phyloP scores from a whole-genome alignment of 2,113 vertebrate genomes.

The Lontra canadensis region DNA sequence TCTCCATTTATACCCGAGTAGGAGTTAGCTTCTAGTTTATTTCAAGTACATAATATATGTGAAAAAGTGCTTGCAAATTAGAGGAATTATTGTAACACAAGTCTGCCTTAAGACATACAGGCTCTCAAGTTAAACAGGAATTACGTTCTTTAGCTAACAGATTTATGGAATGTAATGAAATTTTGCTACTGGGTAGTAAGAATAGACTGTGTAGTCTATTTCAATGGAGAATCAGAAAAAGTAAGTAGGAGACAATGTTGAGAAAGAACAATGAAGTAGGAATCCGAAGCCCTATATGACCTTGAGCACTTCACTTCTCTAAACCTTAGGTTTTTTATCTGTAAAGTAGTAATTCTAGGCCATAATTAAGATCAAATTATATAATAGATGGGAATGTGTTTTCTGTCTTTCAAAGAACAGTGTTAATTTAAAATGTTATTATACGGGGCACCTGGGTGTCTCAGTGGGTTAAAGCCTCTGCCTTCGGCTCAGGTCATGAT shows the following conservation, averaged over 20 bases:
- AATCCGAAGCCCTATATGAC: slow-evolving; percentile 9
- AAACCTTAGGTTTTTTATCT: slow-evolving; percentile 52
- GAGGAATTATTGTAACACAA: slow-evolving; percentile 75
- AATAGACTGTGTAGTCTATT: slow-evolving; percentile 70
- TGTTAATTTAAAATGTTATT: slow-evolving; percentile 51
- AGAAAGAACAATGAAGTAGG: slow-evolving; percentile 49
- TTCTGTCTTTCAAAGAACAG: slow-evolving; percentile 46
- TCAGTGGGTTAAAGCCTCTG: too few species aligned
- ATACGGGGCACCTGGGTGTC: neutral
- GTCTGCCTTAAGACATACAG: slow-evolving; percentile 78
- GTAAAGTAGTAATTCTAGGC: slow-evolving; percentile 48
- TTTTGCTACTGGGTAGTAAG: slow-evolving; percentile 72
- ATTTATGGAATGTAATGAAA: slow-evolving; percentile 80
- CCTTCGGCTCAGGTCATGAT: too few species aligned
- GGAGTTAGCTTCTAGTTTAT: slow-evolving; percentile 78
- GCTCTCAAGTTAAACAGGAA: slow-evolving; percentile 78
- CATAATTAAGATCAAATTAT: slow-evolving; percentile 52
- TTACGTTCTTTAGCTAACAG: slow-evolving; percentile 80
- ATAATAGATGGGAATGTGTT: neutral
- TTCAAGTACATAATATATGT: slow-evolving; percentile 80
- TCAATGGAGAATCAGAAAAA: slow-evolving; percentile 59
- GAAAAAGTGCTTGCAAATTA: slow-evolving; percentile 79
- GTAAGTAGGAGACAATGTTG: slow-evolving; percentile 35
- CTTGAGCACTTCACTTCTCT: slow-evolving; percentile 46
- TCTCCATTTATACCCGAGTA: slow-evolving; percentile 72